Percentiles rank a stretch among this genome's conserved stretches.
These are phyloP conservation scores for Neomorphus geoffroyi DNA, from an alignment of 2,797 vertebrate genomes.

Conservation along the genomic window DNA sequence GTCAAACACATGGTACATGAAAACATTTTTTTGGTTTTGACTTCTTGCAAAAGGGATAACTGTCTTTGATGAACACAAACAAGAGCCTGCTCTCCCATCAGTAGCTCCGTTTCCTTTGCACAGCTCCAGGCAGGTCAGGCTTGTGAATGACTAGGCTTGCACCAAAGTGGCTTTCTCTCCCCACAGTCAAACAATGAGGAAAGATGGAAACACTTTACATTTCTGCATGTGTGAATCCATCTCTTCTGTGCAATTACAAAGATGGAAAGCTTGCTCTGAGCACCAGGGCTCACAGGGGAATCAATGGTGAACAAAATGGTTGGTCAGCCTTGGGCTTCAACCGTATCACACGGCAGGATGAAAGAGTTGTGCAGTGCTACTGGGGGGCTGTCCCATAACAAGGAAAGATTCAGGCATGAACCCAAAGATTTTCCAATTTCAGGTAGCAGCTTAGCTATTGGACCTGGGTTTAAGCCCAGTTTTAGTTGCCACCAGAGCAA, in stretches of 20 bases:
- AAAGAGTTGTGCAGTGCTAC: accelerated
- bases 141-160: not conserved
- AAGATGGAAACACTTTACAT: not conserved
- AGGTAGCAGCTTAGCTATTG: slow-evolving; percentile 5
- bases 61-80: not conserved
- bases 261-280: not conserved
- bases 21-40: not conserved
- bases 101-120: not conserved
- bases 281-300: accelerated
- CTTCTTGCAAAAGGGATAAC: not conserved
- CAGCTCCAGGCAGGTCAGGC: not conserved
- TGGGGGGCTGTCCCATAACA: too few relatives aligned
- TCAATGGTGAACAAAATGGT: not conserved
- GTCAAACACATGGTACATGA: not conserved
- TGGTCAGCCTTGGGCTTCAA: not conserved
- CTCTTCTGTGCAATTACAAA: not conserved
- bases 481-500: slow-evolving; percentile 6
- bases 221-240: not conserved
- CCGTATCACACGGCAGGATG: accelerated
- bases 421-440: not conserved
- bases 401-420: not conserved
- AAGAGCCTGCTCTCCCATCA: not conserved
- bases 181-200: not conserved
- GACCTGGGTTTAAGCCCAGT: slow-evolving; percentile 17
- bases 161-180: not conserved